Base-by-base conservation (phyloP, 2,888 invertebrate genomes). In the Molanna angustata region DNA sequence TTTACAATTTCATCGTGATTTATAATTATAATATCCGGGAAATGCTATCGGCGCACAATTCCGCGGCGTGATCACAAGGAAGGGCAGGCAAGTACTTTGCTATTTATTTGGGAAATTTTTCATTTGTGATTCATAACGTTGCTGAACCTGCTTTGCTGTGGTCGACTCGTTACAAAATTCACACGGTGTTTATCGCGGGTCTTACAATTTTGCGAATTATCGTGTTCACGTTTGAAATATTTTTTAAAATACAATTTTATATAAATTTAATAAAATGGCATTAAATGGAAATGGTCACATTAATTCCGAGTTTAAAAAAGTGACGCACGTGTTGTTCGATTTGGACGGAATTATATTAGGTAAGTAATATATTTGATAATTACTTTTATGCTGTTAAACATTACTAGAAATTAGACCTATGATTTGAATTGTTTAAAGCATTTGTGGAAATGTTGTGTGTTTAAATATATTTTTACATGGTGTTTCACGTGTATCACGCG, bases 271-370 rank as follows among this genome's bases (percentile, higher is more conserved):
- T 16, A 42, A 17, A 47, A 47, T 31, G 41, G 33, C 20, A 32
- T 33, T 17, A 16, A 47, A 47, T 39, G 19, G 21, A 17, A 17
- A 39, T 22, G 43, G 37, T 16, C 16, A 14, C 17, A 4, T 3
- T 14, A 47, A 17, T 21, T 4, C 31, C 3, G 32, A 33, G 31
- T 72, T 69, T 49, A 67, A 66, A 58, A 71, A 71, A 48, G 79
- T 84, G 7, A 78, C 81, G 20, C 85, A 85, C 66, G 80, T 83
- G 37, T 79, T 86, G 60, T 86, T 72, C 49, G 71, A 72, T 57
- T 70, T 72, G 71, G 71, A 72, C 56, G 71, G 71, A 44, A 62
- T 71, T 45, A 61, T 72, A 56, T 61, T 71, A 52, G 70, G 71
- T 71, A 64, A 68, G 67, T 57, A 20, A 27, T 7, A 14, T 22